Evolutionary conservation across 2,113 vertebrate genomes (phyloP), one percentile per base, ranked within the genome.

Genomic region (Trematomus loennbergii): DNA sequence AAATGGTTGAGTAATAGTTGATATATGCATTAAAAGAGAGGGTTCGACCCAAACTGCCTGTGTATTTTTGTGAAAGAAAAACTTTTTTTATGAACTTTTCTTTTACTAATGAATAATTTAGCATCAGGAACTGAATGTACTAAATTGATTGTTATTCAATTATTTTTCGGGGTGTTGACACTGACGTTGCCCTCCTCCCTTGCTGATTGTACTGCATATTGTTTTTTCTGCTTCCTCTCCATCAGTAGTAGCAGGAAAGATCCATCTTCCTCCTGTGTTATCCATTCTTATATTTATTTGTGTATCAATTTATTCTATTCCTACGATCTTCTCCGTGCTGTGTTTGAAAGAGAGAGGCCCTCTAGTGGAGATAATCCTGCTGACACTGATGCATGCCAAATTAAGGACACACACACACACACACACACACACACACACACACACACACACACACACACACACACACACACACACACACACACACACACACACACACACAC

Each of bases 361-460:
- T 58, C 80, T 78, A 36, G 76, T 73, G 83, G 83, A 45, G 9
- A 75, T 2, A 75, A 71, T 36, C 29, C 36, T 53, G 25, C 63
- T 55, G 18, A 16, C 45, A 33, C 46, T 11, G 36, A 40, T 40
- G 25, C 25, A 29, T 29, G 25, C 25, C 25, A 29, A 29, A 3
- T 29, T 29, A 29, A 29, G 25, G 25, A 29, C 49, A 45, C 76
- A 43, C 66, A 20, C 18, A n/a, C n/a, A n/a, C n/a, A n/a, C n/a
- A n/a, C n/a, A n/a, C n/a, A 63, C 60, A 63, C 18, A 43, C 40
- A 46, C 59, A 60, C 5, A n/a, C 73, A 45, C 46, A 45, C 18
- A 78, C 20, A 43, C 61, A 63, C 64, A 49, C 55, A 54, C 72
- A n/a, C n/a, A n/a, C n/a, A n/a, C n/a, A n/a, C n/a, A n/a, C 64